Percentiles rank a stretch among this genome's conserved stretches.
Conservation (phyloP, 2,113 vertebrate genomes). For the Myrmecophaga tridactyla region DNA sequence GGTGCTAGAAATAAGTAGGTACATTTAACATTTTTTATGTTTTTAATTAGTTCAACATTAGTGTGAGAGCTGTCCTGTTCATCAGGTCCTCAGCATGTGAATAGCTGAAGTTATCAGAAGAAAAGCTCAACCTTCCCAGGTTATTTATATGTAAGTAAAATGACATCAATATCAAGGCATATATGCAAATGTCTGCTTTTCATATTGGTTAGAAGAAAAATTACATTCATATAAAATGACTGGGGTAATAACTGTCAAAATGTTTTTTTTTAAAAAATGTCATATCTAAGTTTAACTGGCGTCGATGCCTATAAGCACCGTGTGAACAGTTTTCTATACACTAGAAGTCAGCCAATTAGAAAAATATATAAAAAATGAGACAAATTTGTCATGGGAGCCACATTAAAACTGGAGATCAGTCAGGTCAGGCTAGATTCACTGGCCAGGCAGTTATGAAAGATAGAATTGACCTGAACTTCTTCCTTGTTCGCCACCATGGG, state of each 20-base stretch:
- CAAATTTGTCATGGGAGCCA: not conserved
- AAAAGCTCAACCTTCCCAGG: not conserved
- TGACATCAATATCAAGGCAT: not conserved
- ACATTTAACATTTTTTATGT: not conserved
- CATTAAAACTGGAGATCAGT: not conserved
- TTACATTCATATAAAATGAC: not conserved
- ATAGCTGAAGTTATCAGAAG: constrained; percentile 18
- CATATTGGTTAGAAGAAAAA: not conserved
- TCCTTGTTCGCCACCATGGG: not conserved
- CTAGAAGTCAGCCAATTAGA: not conserved
- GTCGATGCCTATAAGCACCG: not conserved
- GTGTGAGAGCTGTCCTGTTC: not conserved
- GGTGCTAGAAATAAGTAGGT: not conserved
- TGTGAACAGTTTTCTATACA: not conserved
- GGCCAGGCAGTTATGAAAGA: not conserved
- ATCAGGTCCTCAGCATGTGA: not conserved
- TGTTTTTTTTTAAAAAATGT: not conserved
- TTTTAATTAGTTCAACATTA: not conserved
- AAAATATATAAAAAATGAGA: not conserved
- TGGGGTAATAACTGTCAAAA: not conserved
- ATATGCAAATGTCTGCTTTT: not conserved
- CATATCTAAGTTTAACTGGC: not conserved
- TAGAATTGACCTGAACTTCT: not conserved
- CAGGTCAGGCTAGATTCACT: not conserved
- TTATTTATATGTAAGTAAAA: constrained; percentile 35